phyloP scores from a whole-genome alignment of 2,113 vertebrate genomes.

The Excalfactoria chinensis region DNA sequence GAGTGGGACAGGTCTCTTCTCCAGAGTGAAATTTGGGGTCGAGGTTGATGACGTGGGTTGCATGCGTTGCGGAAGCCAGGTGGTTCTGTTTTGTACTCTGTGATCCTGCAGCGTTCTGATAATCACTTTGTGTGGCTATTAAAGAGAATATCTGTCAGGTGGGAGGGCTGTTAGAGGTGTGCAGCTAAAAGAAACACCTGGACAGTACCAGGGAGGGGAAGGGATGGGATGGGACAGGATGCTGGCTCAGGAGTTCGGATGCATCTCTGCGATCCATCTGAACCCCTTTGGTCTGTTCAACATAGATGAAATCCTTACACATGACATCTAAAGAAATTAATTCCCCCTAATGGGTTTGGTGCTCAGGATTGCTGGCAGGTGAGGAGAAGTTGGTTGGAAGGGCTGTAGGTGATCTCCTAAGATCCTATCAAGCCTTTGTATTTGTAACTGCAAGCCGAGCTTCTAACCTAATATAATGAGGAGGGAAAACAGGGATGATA shows the following conservation, averaged over 20 bases:
- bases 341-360: constrained; percentile 23
- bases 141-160: constrained; percentile 37
- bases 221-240: background rate
- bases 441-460: background rate
- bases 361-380: background rate
- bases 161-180: background rate
- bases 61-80: constrained; percentile 26
- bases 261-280: background rate
- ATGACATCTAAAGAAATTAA: background rate
- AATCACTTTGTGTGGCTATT: constrained; percentile 44
- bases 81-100: constrained; percentile 9
- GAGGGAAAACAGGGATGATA: background rate
- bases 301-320: background rate
- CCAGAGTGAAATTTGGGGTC: background rate
- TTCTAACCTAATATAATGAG: background rate
- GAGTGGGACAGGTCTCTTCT: background rate
- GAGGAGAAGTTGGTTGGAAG: background rate
- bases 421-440: background rate
- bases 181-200: background rate
- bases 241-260: background rate
- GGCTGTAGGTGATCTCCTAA: background rate
- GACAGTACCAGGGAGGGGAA: background rate
- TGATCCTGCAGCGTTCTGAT: constrained; percentile 26
- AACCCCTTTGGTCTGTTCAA: constrained; percentile 1
- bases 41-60: constrained; percentile 26